phyloP scores from a whole-genome alignment of 2,888 invertebrate genomes.

The Synanthedon tipuliformis region DNA sequence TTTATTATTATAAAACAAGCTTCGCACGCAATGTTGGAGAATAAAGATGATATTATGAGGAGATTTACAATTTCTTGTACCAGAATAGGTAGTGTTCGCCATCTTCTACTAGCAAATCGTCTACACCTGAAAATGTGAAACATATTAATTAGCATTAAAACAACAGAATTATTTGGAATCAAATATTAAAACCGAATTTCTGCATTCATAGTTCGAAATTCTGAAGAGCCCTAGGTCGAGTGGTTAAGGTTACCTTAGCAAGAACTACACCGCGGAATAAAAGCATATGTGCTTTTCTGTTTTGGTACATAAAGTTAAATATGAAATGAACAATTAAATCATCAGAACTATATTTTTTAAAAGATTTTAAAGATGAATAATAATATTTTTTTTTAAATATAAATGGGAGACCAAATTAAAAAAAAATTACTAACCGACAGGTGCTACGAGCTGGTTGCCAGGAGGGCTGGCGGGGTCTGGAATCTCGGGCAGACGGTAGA shows the following conservation, averaged over 20 bases:
- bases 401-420: too few relatives aligned
- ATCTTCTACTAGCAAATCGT: slow-evolving; percentile 86
- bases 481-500: slow-evolving; percentile 83
- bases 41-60: neutral
- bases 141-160: neutral
- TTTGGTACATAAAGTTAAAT: too few relatives aligned
- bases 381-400: too few relatives aligned
- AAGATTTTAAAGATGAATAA: too few relatives aligned
- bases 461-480: slow-evolving; percentile 86
- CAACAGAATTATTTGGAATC: neutral
- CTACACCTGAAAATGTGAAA: slow-evolving; percentile 76
- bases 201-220: too few relatives aligned
- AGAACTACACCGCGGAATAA: too few relatives aligned
- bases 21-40: neutral
- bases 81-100: slow-evolving; percentile 92
- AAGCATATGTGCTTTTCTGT: too few relatives aligned
- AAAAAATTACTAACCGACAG: slow-evolving; percentile 75
- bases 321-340: too few relatives aligned
- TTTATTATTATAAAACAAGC: neutral
- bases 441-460: slow-evolving; percentile 87
- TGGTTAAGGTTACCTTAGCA: too few relatives aligned
- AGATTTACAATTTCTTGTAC: slow-evolving; percentile 87
- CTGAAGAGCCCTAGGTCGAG: too few relatives aligned
- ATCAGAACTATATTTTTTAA: too few relatives aligned
- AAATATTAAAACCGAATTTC: neutral